Conservation (phyloP, 2,113 vertebrate species). For the Muscicapa adusta region DNA sequence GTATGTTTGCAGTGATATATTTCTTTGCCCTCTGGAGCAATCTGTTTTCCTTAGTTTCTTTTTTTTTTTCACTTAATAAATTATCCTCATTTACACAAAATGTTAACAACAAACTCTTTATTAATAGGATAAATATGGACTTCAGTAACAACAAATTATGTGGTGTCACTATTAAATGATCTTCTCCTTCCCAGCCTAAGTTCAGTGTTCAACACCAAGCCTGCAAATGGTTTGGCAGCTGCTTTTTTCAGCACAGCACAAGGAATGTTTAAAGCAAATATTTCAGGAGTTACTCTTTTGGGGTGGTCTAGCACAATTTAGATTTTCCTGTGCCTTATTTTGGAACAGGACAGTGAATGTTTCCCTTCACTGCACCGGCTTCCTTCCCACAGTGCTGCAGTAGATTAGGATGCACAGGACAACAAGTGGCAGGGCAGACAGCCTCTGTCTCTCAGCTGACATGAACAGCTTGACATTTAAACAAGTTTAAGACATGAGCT, state of each 20-base stretch:
- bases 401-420: background rate
- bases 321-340: background rate
- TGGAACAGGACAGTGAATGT: background rate
- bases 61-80: slow-evolving; percentile 34
- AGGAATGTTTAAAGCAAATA: background rate
- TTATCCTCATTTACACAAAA: slow-evolving; percentile 57
- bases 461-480: background rate
- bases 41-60: slow-evolving; percentile 49
- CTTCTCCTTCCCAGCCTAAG: background rate
- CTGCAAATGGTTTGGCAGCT: background rate
- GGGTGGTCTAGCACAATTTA: background rate
- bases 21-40: slow-evolving; percentile 48
- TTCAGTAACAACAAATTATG: slow-evolving; percentile 40
- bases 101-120: slow-evolving; percentile 5
- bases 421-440: background rate
- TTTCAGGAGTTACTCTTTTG: background rate
- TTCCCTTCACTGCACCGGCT: rapidly evolving
- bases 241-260: background rate
- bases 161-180: slow-evolving; percentile 4
- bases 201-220: background rate
- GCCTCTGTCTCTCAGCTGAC: background rate
- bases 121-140: slow-evolving; percentile 58
- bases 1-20: slow-evolving; percentile 54
- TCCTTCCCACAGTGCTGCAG: background rate
- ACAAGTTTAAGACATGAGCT: background rate